Conservation (phyloP, 92 coral and sea anemone species). For the Zoanthus gigantus region DNA sequence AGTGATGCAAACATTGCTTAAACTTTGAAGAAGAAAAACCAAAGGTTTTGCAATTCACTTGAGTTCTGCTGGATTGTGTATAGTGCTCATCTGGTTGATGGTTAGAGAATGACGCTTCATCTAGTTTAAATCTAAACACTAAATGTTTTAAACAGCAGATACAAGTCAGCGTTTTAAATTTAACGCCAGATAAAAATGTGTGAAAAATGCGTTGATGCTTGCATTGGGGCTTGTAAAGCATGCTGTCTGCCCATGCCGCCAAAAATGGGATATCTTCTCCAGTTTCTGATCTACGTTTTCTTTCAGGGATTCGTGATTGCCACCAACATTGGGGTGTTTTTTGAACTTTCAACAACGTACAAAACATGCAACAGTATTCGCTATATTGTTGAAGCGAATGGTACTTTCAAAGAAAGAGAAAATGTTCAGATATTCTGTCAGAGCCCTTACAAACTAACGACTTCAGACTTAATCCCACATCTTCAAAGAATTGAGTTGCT, state of each 20-base stretch:
- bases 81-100: background rate
- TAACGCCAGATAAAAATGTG: slow-evolving; percentile 64
- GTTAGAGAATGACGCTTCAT: background rate
- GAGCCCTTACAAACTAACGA: slow-evolving; percentile 51
- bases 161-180: slow-evolving; percentile 19
- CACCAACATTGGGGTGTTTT: slow-evolving; percentile 71
- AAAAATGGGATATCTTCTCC: slow-evolving; percentile 69
- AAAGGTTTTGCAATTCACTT: background rate
- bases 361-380: slow-evolving; percentile 68
- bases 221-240: slow-evolving; percentile 56
- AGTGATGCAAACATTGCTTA: background rate
- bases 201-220: slow-evolving; percentile 65
- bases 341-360: slow-evolving; percentile 73
- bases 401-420: slow-evolving; percentile 48
- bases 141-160: background rate
- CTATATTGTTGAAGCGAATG: slow-evolving; percentile 43
- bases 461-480: slow-evolving; percentile 60
- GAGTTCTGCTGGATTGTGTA: no score
- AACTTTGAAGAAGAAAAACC: background rate
- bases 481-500: slow-evolving; percentile 63
- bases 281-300: slow-evolving; percentile 75
- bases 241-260: slow-evolving; percentile 71
- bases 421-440: slow-evolving; percentile 51
- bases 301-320: slow-evolving; percentile 87
- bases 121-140: no score